Conservation (phyloP, 2,888 invertebrate species). For the Nasonovia ribisnigri region DNA sequence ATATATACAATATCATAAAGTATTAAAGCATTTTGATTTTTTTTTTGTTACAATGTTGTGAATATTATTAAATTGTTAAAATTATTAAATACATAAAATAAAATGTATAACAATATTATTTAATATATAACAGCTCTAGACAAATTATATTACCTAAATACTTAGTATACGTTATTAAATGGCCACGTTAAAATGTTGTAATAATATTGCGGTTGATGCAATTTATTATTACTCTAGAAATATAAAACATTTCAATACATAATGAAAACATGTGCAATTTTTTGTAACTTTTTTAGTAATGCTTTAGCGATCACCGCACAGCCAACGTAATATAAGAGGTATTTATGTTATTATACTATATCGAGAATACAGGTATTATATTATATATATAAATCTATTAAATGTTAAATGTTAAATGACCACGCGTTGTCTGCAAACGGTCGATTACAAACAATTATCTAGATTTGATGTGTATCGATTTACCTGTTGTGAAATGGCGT, state of each 20-base stretch:
- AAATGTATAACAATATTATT: neutral
- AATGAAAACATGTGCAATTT: neutral
- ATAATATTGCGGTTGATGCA: neutral
- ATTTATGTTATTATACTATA: neutral
- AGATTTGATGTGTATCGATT: neutral
- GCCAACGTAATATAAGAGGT: neutral
- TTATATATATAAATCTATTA: neutral
- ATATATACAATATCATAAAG: neutral
- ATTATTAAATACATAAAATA: neutral
- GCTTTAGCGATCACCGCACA: neutral
- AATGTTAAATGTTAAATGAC: neutral
- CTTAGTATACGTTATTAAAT: neutral
- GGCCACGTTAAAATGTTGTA: neutral
- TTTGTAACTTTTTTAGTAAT: neutral
- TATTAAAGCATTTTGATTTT: neutral
- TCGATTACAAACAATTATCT: neutral
- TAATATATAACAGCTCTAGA: neutral
- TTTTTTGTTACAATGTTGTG: neutral
- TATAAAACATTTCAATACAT: neutral
- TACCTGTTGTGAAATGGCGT: slow-evolving; percentile 66
- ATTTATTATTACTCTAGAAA: neutral
- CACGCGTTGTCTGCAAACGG: neutral
- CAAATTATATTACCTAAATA: neutral
- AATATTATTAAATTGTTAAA: neutral
- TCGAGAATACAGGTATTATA: neutral